Conservation (phyloP, 2,113 vertebrate species). For the Riparia riparia region DNA sequence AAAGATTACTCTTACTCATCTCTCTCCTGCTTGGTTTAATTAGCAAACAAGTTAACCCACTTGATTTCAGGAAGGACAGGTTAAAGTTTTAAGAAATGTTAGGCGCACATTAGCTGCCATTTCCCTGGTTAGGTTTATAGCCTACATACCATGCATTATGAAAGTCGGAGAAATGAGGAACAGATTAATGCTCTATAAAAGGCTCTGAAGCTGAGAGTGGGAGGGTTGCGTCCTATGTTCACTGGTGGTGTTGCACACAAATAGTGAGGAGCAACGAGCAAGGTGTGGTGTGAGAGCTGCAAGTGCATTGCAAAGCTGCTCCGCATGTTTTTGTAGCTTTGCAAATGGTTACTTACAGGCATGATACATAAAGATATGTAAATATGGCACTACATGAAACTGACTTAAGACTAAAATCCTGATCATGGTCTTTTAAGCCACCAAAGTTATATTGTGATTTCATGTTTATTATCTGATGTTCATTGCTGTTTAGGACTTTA, state of each 20-base stretch:
- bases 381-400: neutral
- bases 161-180: neutral
- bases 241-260: rapidly evolving
- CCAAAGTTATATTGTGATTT: neutral
- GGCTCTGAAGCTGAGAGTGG: neutral
- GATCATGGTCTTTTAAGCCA: neutral
- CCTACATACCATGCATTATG: rapidly evolving
- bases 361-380: neutral
- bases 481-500: neutral
- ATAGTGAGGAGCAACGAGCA: rapidly evolving
- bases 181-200: neutral
- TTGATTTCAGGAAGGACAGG: neutral
- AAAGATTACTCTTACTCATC: neutral
- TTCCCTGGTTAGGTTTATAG: neutral
- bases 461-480: neutral
- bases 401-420: neutral
- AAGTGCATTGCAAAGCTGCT: neutral
- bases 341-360: neutral
- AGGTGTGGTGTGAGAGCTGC: rapidly evolving
- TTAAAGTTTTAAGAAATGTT: neutral
- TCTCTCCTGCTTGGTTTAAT: neutral
- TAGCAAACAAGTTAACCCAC: neutral
- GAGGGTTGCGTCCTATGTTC: neutral
- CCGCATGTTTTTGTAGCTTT: neutral
- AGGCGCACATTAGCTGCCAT: rapidly evolving